Evolutionary conservation across 2,797 vertebrate genomes (phyloP).

Genomic region (Gallinago stenura): DNA sequence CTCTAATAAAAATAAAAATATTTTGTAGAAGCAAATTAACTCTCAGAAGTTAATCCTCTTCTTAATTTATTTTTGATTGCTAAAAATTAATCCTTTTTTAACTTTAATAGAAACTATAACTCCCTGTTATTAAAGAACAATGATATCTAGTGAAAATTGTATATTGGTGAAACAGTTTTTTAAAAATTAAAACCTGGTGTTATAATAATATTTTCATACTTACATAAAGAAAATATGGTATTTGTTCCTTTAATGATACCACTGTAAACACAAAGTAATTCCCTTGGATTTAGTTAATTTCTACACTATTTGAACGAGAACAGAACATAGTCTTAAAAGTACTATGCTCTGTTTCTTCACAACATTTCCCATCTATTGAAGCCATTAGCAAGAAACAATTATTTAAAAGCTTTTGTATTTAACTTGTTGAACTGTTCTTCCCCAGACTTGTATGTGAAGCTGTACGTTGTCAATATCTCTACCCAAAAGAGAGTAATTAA

Average conservation of each 20-base stretch:
- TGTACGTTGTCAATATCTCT: constrained; percentile 95
- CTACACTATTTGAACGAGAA: neutral
- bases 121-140: neutral
- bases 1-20: neutral
- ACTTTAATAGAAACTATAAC: neutral
- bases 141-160: rapidly evolving
- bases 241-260: neutral
- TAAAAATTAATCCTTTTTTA: neutral
- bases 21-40: neutral
- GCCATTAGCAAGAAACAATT: neutral
- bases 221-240: neutral
- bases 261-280: neutral
- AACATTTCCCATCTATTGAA: neutral
- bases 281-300: neutral
- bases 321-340: neutral
- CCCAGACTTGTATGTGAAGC: constrained; percentile 94
- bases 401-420: neutral
- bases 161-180: neutral
- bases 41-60: neutral
- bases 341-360: neutral
- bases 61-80: neutral
- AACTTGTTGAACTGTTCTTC: constrained; percentile 49
- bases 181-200: neutral
- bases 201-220: neutral
- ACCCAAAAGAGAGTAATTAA: constrained; percentile 98